Evolutionary conservation across 2,113 vertebrate genomes (phyloP).

Genomic region (Phodopus roborovskii): DNA sequence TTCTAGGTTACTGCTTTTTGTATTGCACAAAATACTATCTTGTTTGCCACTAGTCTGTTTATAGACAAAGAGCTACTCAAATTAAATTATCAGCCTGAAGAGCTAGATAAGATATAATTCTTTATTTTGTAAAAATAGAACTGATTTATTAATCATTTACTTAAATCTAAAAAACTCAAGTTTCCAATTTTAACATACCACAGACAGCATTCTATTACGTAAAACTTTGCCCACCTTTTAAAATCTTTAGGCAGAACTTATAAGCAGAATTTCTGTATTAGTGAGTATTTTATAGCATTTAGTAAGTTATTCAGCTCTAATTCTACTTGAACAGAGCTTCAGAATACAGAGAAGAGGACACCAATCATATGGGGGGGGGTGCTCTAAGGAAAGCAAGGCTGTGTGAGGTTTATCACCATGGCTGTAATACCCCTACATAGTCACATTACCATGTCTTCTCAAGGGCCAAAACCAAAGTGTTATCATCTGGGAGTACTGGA

Average conservation of each 20-base stretch:
- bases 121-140: neutral
- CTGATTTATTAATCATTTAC: neutral
- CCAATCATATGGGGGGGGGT: neutral
- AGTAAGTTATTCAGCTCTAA: neutral
- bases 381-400: neutral
- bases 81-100: neutral
- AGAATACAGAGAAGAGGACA: neutral
- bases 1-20: neutral
- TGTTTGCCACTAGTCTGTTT: neutral
- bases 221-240: neutral
- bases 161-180: neutral
- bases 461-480: neutral
- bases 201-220: neutral
- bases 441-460: neutral
- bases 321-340: neutral
- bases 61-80: neutral
- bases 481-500: neutral
- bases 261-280: neutral
- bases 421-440: neutral
- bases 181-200: neutral
- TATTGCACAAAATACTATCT: neutral
- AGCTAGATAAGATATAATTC: neutral
- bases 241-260: neutral
- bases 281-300: neutral
- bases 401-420: neutral